Evolutionary conservation across 2,113 vertebrate genomes (phyloP).

Genomic region (Coptodon bakossiorum): DNA sequence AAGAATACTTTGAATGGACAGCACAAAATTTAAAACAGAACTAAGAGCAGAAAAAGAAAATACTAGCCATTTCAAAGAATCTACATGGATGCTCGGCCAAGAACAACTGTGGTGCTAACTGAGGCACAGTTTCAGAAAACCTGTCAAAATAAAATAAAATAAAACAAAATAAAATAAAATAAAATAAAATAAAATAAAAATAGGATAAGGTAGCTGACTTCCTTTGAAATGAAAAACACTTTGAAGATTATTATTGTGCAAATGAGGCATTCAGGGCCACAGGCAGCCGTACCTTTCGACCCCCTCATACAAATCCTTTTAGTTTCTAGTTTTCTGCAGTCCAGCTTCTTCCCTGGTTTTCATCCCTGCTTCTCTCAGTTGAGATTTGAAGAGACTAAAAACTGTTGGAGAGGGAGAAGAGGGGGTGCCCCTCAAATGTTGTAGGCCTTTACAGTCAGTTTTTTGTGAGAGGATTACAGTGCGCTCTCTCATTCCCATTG

Average conservation of each 20-base stretch:
- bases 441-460: slow-evolving; percentile 4
- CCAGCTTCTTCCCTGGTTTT: not conserved
- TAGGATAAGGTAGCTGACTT: not conserved
- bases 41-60: not conserved
- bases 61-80: not conserved
- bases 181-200: not conserved
- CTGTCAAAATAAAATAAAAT: not conserved
- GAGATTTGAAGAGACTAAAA: not conserved
- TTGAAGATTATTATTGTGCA: not conserved
- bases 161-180: not conserved
- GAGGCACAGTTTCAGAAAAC: not conserved
- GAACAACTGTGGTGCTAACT: not conserved
- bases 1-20: not conserved
- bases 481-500: slow-evolving; percentile 50
- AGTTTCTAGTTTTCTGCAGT: not conserved
- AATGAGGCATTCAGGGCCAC: not conserved
- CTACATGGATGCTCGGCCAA: not conserved
- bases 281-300: not conserved
- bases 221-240: not conserved
- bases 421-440: slow-evolving; percentile 29
- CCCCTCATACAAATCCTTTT: not conserved
- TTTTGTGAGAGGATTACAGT: slow-evolving; percentile 52
- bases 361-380: not conserved
- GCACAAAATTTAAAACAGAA: not conserved
- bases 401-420: not conserved